Conservation (phyloP, 2,113 vertebrate species). For the Cinclus cinclus region DNA sequence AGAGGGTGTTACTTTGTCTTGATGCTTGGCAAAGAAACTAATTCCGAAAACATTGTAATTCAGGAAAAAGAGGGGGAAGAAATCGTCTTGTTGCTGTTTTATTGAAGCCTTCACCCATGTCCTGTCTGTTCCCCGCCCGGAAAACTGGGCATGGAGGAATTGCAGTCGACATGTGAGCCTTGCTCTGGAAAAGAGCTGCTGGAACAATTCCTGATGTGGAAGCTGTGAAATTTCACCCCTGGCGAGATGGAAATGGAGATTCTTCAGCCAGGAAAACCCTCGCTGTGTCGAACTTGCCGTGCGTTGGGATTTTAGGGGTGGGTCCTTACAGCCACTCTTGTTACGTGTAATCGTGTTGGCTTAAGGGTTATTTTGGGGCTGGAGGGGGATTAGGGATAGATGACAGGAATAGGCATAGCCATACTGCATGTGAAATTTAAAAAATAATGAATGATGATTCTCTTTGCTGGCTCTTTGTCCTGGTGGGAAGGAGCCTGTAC, state of each 20-base stretch:
- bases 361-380: constrained; percentile 7
- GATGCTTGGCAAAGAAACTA: background rate
- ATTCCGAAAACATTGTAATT: background rate
- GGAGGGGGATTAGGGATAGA: background rate
- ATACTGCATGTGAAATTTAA: background rate
- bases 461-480: background rate
- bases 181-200: constrained; percentile 43
- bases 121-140: background rate
- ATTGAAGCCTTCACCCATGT: background rate
- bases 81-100: background rate
- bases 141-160: constrained; percentile 19
- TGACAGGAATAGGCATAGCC: background rate
- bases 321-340: background rate
- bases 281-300: background rate
- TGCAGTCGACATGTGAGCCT: constrained; percentile 16
- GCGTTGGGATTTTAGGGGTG: background rate
- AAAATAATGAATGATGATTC: background rate
- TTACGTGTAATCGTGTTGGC: background rate
- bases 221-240: constrained; percentile 23
- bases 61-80: background rate
- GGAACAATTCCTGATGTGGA: background rate
- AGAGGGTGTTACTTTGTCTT: background rate
- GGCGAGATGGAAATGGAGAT: background rate
- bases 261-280: background rate
- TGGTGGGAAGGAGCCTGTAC: rapidly evolving